phyloP scores from a whole-genome alignment of 2,113 vertebrate genomes.

The Gobiocypris rarus region DNA sequence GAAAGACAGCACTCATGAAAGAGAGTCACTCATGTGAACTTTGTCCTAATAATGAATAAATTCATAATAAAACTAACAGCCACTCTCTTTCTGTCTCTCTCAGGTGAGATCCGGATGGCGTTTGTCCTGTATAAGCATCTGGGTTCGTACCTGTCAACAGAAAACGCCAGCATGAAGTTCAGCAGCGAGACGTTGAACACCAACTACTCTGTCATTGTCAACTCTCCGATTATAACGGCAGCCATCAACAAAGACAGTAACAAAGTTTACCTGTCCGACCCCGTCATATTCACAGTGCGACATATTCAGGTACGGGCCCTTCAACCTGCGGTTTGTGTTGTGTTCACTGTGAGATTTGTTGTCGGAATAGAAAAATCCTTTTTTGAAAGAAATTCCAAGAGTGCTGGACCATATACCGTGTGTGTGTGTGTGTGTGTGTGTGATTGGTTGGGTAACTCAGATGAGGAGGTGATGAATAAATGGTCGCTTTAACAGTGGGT shows the following conservation, averaged over 20 bases:
- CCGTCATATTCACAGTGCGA: slow-evolving; percentile 93
- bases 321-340: not conserved
- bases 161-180: slow-evolving; percentile 96
- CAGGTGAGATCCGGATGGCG: slow-evolving; percentile 96
- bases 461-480: slow-evolving; percentile 58
- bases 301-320: slow-evolving; percentile 88
- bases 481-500: slow-evolving; percentile 55
- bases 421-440: slow-evolving; percentile 25
- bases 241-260: slow-evolving; percentile 98
- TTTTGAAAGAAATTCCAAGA: not conserved
- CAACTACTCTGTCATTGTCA: slow-evolving; percentile 96
- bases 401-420: too few relatives aligned
- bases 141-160: slow-evolving; percentile 92
- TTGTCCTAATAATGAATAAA: not conserved
- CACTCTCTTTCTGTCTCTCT: not conserved
- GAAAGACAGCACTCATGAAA: too few relatives aligned
- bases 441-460: slow-evolving; percentile 10
- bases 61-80: not conserved
- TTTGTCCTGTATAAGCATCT: slow-evolving; percentile 97
- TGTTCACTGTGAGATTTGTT: not conserved
- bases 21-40: not conserved
- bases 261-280: slow-evolving; percentile 96
- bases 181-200: slow-evolving; percentile 90
- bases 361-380: not conserved
- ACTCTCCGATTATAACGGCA: slow-evolving; percentile 94